phyloP scores from a whole-genome alignment of 2,888 invertebrate species.

The Agrotis puta region DNA sequence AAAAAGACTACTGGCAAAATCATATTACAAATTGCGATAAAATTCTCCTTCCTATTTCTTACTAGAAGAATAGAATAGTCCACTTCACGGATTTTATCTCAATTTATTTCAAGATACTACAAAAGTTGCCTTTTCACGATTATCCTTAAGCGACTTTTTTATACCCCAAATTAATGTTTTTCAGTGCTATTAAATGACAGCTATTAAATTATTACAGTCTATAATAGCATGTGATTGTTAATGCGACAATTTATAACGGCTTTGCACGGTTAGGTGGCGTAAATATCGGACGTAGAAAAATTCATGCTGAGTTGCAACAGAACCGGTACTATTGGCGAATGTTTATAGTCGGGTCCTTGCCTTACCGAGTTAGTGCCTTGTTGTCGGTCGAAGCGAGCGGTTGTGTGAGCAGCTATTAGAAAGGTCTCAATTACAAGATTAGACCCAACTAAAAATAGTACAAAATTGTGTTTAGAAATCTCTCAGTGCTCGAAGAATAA shows the following conservation, averaged over 20 bases:
- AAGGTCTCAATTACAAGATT: slow-evolving; percentile 3
- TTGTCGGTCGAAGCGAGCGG: slow-evolving; percentile 36
- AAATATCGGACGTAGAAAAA: slow-evolving; percentile 46
- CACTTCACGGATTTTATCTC: no score
- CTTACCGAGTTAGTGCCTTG: slow-evolving; percentile 38
- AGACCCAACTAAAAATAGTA: slow-evolving; percentile 3
- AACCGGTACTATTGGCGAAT: slow-evolving; percentile 58
- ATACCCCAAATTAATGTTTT: background rate
- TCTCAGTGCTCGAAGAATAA: background rate
- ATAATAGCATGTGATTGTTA: slow-evolving; percentile 37
- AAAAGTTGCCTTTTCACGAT: no score
- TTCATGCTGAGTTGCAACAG: slow-evolving; percentile 26
- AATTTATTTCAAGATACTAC: no score
- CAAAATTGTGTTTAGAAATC: slow-evolving; percentile 33
- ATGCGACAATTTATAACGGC: slow-evolving; percentile 42
- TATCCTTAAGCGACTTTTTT: no score
- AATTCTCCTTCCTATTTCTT: no score
- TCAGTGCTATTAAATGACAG: slow-evolving; percentile 1
- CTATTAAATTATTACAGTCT: slow-evolving; percentile 20
- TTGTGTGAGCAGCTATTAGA: slow-evolving; percentile 26
- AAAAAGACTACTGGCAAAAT: no score
- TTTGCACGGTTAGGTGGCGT: slow-evolving; percentile 38
- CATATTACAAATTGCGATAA: no score
- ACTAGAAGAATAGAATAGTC: no score
- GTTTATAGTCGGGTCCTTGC: slow-evolving; percentile 49